Base-by-base conservation (phyloP, 2,797 vertebrate genomes). In the Sebastes steindachneri region DNA sequence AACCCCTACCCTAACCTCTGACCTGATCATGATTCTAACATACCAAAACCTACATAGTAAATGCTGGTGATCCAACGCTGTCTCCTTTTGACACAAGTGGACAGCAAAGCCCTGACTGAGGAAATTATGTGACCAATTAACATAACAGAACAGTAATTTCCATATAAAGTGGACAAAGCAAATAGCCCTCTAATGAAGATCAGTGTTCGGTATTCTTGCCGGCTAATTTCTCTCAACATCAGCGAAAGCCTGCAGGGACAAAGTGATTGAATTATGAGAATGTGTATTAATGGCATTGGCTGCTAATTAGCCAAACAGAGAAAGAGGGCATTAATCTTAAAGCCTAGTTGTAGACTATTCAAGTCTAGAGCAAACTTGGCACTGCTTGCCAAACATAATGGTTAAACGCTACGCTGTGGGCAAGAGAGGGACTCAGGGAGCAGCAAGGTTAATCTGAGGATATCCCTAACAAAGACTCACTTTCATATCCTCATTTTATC, bases 191-290 rank as follows among this genome's bases (percentile, higher is more conserved):
- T 80, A 79, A 89, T 89, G 84, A 92, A 87, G 82, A 87, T 88
- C 69, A 79, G 82, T 84, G 77, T 86, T 89, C 21, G 76, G 72
- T 74, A 51, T 79, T 29, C 21, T 71, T 69, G 48, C 35, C 1
- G 31, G 80, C 31, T 93, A 90, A 93, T 92, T 92, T 90, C 79
- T 90, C 73, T 89, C 51, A 62, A 33, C 71, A 48, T 82, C 77
- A 84, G 77, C 21, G 15, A 86, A 79, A 69, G 84, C 93, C 92
- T 90, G 87, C 85, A 91, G 94, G 90, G 91, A 91, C 88, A 92
- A 81, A 86, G 70, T 88, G 90, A 93, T 86, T 84, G 88, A 93
- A 90, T 88, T 85, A 78, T 77, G 79, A 82, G 82, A 88, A 86
- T 73, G 59, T 86, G 82, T 88, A 88, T 90, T 91, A 91, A 89